A percentile compares a stretch with the other conserved stretches of the same genome.
These are phyloP conservation scores for Oryzias melastigma DNA, from an alignment of 2,113 vertebrate species.

Conservation along the genomic window DNA sequence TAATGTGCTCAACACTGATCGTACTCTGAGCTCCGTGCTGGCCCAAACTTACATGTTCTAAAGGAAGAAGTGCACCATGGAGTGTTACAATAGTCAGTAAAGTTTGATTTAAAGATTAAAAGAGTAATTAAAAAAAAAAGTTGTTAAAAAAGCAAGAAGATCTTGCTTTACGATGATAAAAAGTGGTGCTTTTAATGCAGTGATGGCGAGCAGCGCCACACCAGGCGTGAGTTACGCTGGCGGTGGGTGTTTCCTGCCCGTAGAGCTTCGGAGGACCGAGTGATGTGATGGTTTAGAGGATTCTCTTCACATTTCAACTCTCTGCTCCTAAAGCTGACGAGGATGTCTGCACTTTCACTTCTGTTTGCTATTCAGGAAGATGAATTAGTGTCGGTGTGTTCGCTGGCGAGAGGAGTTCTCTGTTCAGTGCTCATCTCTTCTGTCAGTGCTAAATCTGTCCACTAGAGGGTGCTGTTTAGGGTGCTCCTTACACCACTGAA, in stretches of 20 bases:
- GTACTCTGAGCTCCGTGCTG: conserved; percentile 4
- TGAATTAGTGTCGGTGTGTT: conserved; percentile 58
- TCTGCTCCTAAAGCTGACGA: conserved; percentile 19
- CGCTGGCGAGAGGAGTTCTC: conserved; percentile 11
- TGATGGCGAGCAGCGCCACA: conserved; percentile 20
- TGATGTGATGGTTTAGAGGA: too few species aligned
- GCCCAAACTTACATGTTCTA: conserved; percentile 5
- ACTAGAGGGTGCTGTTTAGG: background rate
- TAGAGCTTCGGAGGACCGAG: background rate
- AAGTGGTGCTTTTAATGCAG: background rate
- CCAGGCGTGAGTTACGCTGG: conserved; percentile 7
- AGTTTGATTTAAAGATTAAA: conserved; percentile 40
- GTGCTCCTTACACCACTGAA: too few species aligned
- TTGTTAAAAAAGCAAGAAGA: conserved; percentile 10
- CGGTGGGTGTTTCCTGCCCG: background rate
- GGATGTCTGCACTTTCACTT: conserved; percentile 35
- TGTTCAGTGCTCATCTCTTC: conserved; percentile 2
- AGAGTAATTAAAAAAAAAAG: conserved; percentile 19
- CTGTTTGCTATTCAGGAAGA: conserved; percentile 31
- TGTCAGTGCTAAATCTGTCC: conserved; percentile 21
- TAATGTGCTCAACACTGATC: conserved; percentile 6
- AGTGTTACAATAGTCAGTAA: conserved; percentile 8
- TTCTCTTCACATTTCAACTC: background rate
- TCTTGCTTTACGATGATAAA: background rate
- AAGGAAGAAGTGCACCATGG: background rate